These are phyloP conservation scores for Gnatocerus cornutus DNA, from an alignment of 2,888 invertebrate genomes.

Conservation along the genomic window DNA sequence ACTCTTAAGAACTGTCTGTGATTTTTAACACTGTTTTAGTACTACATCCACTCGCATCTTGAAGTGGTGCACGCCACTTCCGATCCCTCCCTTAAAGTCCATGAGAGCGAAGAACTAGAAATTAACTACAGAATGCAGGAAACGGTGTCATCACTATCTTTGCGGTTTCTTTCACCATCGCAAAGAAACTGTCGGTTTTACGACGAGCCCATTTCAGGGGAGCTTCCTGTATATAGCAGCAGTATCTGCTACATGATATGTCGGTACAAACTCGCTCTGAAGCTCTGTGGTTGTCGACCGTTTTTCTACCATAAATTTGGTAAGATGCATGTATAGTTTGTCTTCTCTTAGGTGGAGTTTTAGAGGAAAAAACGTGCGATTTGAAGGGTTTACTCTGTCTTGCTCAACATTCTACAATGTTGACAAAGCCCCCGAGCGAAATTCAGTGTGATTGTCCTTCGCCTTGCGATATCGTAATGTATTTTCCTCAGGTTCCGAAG, in stretches of 20 bases:
- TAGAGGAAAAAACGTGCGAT: slow-evolving; percentile 73
- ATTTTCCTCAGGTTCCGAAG: slow-evolving; percentile 68
- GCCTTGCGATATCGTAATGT: slow-evolving; percentile 70
- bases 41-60: slow-evolving; percentile 76
- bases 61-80: slow-evolving; percentile 73
- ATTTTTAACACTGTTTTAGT: slow-evolving; percentile 67
- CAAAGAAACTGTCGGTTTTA: slow-evolving; percentile 75
- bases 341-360: background rate
- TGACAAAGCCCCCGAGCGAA: slow-evolving; percentile 67
- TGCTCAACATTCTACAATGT: slow-evolving; percentile 64
- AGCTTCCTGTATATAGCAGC: slow-evolving; percentile 74
- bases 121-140: slow-evolving; percentile 71
- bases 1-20: slow-evolving; percentile 25
- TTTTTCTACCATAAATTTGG: slow-evolving; percentile 76
- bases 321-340: slow-evolving; percentile 59
- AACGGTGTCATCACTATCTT: slow-evolving; percentile 71
- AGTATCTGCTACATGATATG: slow-evolving; percentile 76
- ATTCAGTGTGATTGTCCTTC: slow-evolving; percentile 70
- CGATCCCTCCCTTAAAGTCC: slow-evolving; percentile 60
- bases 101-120: slow-evolving; percentile 69
- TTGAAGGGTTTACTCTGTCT: slow-evolving; percentile 74
- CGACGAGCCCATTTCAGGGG: slow-evolving; percentile 70
- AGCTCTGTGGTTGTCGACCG: slow-evolving; percentile 76
- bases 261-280: slow-evolving; percentile 71
- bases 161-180: slow-evolving; percentile 70